phyloP scores from a whole-genome alignment of 1,140 invertebrate species.

The Amphibalanus amphitrite region DNA sequence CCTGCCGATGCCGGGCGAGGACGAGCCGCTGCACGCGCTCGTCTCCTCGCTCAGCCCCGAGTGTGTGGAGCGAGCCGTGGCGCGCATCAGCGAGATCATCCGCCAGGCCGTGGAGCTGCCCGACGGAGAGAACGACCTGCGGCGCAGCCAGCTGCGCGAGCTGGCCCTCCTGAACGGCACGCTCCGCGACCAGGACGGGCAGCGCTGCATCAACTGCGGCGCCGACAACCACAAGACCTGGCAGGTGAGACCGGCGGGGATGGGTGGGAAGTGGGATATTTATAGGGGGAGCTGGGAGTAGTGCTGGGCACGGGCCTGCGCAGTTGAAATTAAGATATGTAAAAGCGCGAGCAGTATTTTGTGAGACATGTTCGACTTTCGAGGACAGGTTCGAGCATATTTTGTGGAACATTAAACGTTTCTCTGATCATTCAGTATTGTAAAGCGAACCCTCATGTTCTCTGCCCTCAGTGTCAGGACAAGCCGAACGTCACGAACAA shows the following conservation, averaged over 20 bases:
- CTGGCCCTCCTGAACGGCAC: conserved; percentile 95
- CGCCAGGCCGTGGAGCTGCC: conserved; percentile 94
- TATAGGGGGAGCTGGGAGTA: no score
- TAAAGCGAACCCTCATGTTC: no score
- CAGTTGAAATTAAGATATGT: no score
- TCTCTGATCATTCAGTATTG: no score
- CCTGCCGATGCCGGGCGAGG: conserved; percentile 93
- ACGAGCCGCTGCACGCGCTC: conserved; percentile 98
- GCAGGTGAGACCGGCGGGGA: conserved; percentile 29
- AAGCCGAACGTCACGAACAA: conserved; percentile 96
- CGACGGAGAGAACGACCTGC: conserved; percentile 93
- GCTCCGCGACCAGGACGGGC: conserved; percentile 84
- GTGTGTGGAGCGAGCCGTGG: conserved; percentile 94
- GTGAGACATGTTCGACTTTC: no score
- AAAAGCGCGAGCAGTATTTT: no score
- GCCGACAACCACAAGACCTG: conserved; percentile 84
- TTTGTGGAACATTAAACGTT: no score
- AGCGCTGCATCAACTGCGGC: conserved; percentile 82
- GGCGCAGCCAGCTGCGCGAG: conserved; percentile 89
- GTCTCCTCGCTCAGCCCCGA: conserved; percentile 94
- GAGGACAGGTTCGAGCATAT: no score
- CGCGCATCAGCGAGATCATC: conserved; percentile 95
- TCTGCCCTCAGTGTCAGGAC: conserved; percentile 59
- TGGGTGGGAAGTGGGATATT: no score
- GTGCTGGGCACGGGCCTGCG: no score